phyloP scores from a whole-genome alignment of 1,140 invertebrate genomes.

The Monochamus saltuarius region DNA sequence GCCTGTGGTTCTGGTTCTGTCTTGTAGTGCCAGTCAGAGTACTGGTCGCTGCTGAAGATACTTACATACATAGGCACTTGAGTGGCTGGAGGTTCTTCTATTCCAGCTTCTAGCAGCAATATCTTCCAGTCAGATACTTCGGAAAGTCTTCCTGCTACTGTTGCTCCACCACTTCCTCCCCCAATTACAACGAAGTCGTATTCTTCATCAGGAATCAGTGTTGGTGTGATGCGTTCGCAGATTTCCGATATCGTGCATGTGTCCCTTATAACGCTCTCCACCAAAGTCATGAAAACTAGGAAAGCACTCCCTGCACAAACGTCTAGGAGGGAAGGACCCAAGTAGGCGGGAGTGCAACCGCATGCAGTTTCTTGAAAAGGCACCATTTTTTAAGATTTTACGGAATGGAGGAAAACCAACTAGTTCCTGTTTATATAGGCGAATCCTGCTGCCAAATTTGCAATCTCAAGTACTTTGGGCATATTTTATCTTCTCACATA shows the following conservation, averaged over 20 bases:
- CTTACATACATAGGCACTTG: constrained; percentile 53
- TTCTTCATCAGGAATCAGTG: constrained; percentile 44
- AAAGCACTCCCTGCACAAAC: constrained; percentile 53
- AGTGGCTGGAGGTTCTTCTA: constrained; percentile 55
- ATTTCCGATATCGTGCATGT: constrained; percentile 50
- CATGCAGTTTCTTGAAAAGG: not conserved
- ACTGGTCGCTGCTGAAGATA: not conserved
- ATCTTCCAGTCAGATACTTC: constrained; percentile 33
- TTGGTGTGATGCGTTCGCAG: constrained; percentile 50
- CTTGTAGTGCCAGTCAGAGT: constrained; percentile 63
- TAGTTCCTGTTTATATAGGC: too few species aligned
- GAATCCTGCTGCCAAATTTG: too few species aligned
- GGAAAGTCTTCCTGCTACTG: constrained; percentile 54
- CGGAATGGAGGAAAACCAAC: too few species aligned
- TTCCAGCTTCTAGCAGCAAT: constrained; percentile 57
- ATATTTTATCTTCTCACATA: too few species aligned
- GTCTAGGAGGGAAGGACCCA: constrained; percentile 49
- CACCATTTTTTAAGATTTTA: too few species aligned
- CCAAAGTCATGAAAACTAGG: constrained; percentile 55
- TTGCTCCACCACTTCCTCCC: constrained; percentile 57
- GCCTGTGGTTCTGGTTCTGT: constrained; percentile 61
- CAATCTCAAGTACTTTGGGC: too few species aligned
- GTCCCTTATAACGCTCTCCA: constrained; percentile 52
- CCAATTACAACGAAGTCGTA: constrained; percentile 61
- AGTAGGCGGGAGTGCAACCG: constrained; percentile 7